A percentile compares a stretch with the other conserved stretches of the same genome.
Conservation (phyloP, 2,888 invertebrate genomes). For the Nemurella pictetii region DNA sequence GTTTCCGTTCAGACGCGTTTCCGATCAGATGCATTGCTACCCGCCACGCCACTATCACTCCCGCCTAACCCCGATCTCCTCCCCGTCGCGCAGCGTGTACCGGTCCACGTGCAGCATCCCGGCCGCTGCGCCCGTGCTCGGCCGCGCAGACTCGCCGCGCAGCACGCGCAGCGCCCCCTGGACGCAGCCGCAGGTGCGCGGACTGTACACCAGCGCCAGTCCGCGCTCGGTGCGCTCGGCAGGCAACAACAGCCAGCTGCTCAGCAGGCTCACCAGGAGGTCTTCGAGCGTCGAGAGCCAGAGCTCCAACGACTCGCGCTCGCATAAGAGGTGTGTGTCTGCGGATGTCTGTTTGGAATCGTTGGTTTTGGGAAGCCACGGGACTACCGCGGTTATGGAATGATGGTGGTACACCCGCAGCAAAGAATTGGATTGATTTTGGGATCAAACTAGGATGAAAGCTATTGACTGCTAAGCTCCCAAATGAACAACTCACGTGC, state of each 20-base stretch:
- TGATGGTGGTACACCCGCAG: no score
- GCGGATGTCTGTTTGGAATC: no score
- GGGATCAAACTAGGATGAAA: no score
- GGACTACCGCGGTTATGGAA: no score
- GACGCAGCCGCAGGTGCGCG: slow-evolving; percentile 73
- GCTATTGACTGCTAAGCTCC: no score
- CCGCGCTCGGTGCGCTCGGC: slow-evolving; percentile 82
- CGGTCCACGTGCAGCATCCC: slow-evolving; percentile 58
- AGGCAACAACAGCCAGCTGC: slow-evolving; percentile 46
- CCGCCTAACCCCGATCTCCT: slow-evolving; percentile 39
- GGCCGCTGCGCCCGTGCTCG: slow-evolving; percentile 48
- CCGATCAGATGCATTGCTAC: background rate
- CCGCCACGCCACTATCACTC: background rate
- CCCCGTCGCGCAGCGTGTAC: slow-evolving; percentile 51
- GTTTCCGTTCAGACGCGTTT: no score
- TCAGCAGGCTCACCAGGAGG: slow-evolving; percentile 50
- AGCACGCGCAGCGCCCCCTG: slow-evolving; percentile 83
- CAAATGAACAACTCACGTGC: no score
- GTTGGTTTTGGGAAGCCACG: no score
- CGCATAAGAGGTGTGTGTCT: slow-evolving; percentile 54
- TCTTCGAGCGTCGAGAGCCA: slow-evolving; percentile 84
- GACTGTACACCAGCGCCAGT: slow-evolving; percentile 76
- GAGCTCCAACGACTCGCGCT: slow-evolving; percentile 82
- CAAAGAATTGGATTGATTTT: no score
- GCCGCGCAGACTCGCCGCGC: slow-evolving; percentile 59